Evolutionary conservation across 2,888 invertebrate genomes (phyloP).

Genomic region (Chalcis sispes): DNA sequence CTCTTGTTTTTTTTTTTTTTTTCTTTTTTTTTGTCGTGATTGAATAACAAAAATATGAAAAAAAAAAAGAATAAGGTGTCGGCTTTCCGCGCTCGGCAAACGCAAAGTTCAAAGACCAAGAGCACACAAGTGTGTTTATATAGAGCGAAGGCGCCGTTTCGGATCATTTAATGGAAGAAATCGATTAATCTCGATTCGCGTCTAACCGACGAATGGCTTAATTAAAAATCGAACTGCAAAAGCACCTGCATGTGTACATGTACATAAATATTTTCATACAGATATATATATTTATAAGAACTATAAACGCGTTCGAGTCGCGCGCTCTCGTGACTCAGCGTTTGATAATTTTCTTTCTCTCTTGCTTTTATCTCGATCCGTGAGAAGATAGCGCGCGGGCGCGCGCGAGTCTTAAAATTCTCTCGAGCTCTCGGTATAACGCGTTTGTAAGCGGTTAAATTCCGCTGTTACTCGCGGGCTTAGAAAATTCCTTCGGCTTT

Average conservation of each 20-base stretch:
- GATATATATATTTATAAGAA: not conserved
- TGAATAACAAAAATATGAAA: no score
- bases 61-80: no score
- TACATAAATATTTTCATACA: not conserved
- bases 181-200: constrained; percentile 7
- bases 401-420: not conserved
- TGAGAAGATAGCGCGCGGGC: constrained; percentile 5
- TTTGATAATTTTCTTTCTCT: constrained; percentile 13
- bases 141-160: not conserved
- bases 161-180: not conserved
- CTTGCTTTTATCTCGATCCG: constrained; percentile 27
- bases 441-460: no score
- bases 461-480: no score
- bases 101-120: no score
- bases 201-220: not conserved
- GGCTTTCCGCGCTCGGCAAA: no score
- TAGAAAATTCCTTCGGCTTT: no score
- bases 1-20: no score
- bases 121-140: not conserved
- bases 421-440: no score
- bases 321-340: constrained; percentile 15
- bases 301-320: no score
- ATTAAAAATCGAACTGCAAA: constrained; percentile 19
- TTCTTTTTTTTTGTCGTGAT: no score
- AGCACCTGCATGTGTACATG: constrained; percentile 2